These are phyloP conservation scores for Hassar affinis DNA, from an alignment of 2,113 vertebrate species.

Conservation along the genomic window DNA sequence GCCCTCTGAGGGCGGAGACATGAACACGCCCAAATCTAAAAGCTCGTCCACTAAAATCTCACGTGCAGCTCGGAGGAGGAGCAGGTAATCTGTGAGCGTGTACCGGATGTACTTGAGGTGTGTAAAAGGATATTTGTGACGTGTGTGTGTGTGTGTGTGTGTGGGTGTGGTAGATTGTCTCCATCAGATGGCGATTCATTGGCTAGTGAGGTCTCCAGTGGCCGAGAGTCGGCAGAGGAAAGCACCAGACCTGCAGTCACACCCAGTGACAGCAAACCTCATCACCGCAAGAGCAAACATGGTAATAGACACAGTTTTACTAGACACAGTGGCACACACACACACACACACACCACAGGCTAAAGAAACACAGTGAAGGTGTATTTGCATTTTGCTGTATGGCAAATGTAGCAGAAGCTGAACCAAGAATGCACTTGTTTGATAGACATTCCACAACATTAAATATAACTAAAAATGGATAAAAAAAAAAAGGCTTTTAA, in stretches of 20 bases:
- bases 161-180: slow-evolving; percentile 75
- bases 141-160: slow-evolving; percentile 11
- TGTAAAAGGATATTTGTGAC: background rate
- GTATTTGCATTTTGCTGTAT: too few species aligned
- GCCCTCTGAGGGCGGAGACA: slow-evolving; percentile 86
- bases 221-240: slow-evolving; percentile 85
- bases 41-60: slow-evolving; percentile 78
- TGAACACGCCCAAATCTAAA: slow-evolving; percentile 89
- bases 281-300: slow-evolving; percentile 77
- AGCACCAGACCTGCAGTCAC: slow-evolving; percentile 72
- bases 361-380: background rate
- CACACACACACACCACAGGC: background rate
- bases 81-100: slow-evolving; percentile 73
- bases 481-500: too few species aligned
- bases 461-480: background rate
- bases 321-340: background rate
- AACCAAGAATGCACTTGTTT: background rate
- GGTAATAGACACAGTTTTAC: slow-evolving; percentile 65
- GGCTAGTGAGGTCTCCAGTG: slow-evolving; percentile 89
- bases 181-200: slow-evolving; percentile 92
- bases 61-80: slow-evolving; percentile 78
- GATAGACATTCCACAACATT: background rate
- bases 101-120: background rate
- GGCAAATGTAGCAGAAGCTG: background rate
- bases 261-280: slow-evolving; percentile 73